Base-by-base conservation (phyloP, 2,113 vertebrate genomes). In the Scytalopus superciliaris region DNA sequence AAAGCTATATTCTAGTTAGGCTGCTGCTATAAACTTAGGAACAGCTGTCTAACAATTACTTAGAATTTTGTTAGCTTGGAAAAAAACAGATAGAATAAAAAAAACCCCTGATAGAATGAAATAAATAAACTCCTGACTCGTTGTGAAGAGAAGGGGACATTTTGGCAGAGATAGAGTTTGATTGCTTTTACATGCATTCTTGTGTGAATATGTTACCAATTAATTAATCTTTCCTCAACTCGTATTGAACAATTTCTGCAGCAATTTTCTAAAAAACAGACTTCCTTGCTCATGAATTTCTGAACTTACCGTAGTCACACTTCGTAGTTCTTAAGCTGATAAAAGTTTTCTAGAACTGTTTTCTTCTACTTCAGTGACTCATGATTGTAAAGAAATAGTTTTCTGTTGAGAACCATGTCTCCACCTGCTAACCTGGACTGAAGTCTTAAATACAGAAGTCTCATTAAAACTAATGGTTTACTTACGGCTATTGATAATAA, bases 1-100 rank as follows among this genome's bases (percentile, higher is more conserved):
- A 95, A 95, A 95, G 75, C 87, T 95, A 64, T 94, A 47, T 94
- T 97, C 45, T 19, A 31, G 8, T 50, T 42, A 77, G 93, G 42
- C 72, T 96, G 60, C 72, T 67, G 45, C 33, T 97, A 66, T 94
- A 76, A 74, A 60, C n/a, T 44, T 37, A 33, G 69, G 30, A 94
- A 57, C 53, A 69, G 78, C 84, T 94, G 39, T 59, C 81, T 57
- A 87, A 70, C 76, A 78, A 56, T 95, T 89, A 28, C 45, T 67
- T 63, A 85, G 72, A 91, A 89, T 93, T 84, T 86, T 80, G 40
- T 82, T 93, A 67, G 4, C 39, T 50, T 84, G 81, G 59, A 24
- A 62, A 78, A 69, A 78, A 96, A 33, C 24, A 44, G 45, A 47
- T 11, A 47, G 50, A 15, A 16, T 52, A 14, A 28, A 52, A 52